These are phyloP conservation scores for Escarpia spicata DNA, from an alignment of 2,888 invertebrate species.

Conservation along the genomic window DNA sequence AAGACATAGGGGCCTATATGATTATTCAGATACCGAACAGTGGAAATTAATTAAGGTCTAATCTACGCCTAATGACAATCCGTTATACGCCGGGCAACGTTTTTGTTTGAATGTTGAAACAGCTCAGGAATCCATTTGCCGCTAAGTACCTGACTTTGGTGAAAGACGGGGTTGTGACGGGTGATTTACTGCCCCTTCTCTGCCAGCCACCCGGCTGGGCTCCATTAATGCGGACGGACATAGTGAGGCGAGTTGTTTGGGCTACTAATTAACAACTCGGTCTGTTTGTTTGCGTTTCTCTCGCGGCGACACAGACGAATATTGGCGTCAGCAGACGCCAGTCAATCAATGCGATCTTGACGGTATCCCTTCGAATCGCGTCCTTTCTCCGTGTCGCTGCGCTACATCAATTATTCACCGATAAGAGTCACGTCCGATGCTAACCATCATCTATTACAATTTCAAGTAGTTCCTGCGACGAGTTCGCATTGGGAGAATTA, in stretches of 20 bases:
- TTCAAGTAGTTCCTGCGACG: background rate
- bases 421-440: background rate
- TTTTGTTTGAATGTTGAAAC: background rate
- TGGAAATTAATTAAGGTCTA: too few relatives aligned
- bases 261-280: constrained; percentile 6
- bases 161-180: background rate
- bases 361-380: background rate
- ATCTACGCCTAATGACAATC: too few relatives aligned
- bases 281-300: background rate
- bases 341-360: background rate
- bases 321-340: background rate
- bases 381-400: background rate
- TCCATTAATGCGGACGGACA: background rate
- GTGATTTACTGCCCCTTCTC: background rate
- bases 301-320: background rate
- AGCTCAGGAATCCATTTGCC: background rate
- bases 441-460: background rate
- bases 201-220: background rate
- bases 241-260: background rate
- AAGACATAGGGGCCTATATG: too few relatives aligned
- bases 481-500: background rate
- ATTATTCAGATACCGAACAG: too few relatives aligned
- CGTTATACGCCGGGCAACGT: too few relatives aligned
- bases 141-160: background rate
- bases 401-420: background rate